Percentiles rank a stretch among this genome's conserved stretches.
Evolutionary conservation across 2,888 invertebrate genomes (phyloP).

Genomic region (Drosophila limbata): DNA sequence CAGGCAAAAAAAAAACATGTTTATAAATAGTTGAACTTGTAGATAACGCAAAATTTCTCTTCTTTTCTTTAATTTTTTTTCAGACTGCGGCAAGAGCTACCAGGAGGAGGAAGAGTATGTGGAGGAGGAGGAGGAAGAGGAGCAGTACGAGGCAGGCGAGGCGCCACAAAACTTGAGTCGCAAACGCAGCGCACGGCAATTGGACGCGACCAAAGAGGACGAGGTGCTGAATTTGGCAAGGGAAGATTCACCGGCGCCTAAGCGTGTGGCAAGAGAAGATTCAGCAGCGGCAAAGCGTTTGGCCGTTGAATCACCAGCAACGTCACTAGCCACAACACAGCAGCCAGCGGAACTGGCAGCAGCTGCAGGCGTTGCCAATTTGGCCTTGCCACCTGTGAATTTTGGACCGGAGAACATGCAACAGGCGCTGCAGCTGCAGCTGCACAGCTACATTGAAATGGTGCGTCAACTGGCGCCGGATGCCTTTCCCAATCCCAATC

Average conservation of each 20-base stretch:
- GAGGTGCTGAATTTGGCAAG: conserved; percentile 81
- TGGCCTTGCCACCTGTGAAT: conserved; percentile 54
- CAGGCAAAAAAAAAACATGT: conserved; percentile 11
- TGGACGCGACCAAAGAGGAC: conserved; percentile 63
- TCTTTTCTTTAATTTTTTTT: conserved; percentile 46
- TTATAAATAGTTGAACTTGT: conserved; percentile 33
- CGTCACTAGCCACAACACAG: conserved; percentile 14
- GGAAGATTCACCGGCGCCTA: conserved; percentile 61
- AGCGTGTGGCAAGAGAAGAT: conserved; percentile 63
- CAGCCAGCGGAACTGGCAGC: conserved; percentile 2
- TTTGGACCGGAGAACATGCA: conserved; percentile 82
- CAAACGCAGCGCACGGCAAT: conserved; percentile 69
- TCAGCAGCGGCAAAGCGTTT: conserved; percentile 29
- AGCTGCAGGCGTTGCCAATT: conserved; percentile 2
- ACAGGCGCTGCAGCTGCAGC: conserved; percentile 84
- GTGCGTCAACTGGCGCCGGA: conserved; percentile 83
- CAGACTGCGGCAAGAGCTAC: conserved; percentile 81
- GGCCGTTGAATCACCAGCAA: not conserved
- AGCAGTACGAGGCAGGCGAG: conserved; percentile 25
- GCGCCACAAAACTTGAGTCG: conserved; percentile 78
- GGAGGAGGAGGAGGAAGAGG: conserved; percentile 18
- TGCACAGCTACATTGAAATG: conserved; percentile 84
- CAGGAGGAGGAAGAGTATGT: conserved; percentile 67
- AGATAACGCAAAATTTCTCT: conserved; percentile 22
- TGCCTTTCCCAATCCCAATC: conserved; percentile 74